Conservation (phyloP, 2,888 invertebrate genomes). For the Ormyrus thymus region DNA sequence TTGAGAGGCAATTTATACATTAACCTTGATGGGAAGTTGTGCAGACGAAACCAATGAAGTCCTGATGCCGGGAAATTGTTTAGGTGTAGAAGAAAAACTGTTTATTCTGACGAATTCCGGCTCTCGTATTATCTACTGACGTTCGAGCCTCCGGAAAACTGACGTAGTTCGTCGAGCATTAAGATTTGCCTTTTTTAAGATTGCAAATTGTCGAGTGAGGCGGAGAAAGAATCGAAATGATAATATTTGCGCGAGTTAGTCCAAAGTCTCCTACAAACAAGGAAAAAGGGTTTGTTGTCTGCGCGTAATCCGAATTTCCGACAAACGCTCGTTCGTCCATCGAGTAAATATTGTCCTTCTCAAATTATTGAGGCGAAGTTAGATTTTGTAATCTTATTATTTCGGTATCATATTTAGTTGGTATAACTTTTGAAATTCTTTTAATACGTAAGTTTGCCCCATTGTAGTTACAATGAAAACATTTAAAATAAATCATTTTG, state of each 20-base stretch:
- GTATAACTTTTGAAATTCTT: no score
- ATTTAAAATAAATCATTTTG: no score
- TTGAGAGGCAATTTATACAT: no score
- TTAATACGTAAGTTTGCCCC: no score
- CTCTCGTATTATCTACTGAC: constrained; percentile 26
- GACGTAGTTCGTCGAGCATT: constrained; percentile 14
- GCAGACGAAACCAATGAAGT: not conserved
- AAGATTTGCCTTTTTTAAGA: not conserved
- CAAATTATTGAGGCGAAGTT: not conserved
- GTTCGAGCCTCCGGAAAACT: constrained; percentile 21
- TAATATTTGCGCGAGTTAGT: constrained; percentile 29
- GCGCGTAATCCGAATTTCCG: no score
- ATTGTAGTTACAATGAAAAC: no score
- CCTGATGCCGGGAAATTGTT: not conserved
- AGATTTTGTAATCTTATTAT: no score
- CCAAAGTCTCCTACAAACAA: constrained; percentile 23
- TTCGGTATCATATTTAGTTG: no score
- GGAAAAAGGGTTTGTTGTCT: not conserved
- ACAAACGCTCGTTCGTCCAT: not conserved
- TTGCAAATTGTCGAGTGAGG: constrained; percentile 1
- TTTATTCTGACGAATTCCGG: constrained; percentile 10
- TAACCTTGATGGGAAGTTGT: constrained; percentile 11
- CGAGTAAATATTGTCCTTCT: constrained; percentile 4
- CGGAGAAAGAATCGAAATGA: not conserved
- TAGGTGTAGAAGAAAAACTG: not conserved